These are phyloP conservation scores for Tachycineta bicolor DNA, from an alignment of 2,113 vertebrate genomes.

Conservation along the genomic window DNA sequence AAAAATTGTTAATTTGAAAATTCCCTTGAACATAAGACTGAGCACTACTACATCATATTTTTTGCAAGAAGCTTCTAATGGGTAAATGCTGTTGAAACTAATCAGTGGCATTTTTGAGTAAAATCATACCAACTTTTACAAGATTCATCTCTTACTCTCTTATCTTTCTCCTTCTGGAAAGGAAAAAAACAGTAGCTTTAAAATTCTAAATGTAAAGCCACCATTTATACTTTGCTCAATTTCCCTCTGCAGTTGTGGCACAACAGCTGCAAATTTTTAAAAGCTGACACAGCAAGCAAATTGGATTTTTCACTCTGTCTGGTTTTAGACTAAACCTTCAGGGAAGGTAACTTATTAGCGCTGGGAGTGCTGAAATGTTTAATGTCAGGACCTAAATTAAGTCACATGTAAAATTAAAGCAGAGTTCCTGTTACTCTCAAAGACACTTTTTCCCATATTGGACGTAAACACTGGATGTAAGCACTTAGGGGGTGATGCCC, in stretches of 20 bases:
- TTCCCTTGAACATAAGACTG: neutral
- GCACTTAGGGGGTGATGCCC: neutral
- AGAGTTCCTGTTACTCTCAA: neutral
- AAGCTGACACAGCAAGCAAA: neutral
- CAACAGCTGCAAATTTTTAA: neutral
- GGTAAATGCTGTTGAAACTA: neutral
- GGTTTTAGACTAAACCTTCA: neutral
- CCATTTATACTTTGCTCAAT: neutral
- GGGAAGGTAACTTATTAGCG: neutral
- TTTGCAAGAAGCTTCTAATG: neutral
- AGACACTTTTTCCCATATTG: rapidly evolving
- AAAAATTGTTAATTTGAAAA: neutral
- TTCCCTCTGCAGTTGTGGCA: neutral
- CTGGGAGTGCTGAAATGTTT: neutral
- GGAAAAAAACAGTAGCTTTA: neutral
- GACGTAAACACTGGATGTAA: neutral
- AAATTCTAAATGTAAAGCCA: neutral
- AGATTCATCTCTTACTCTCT: neutral
- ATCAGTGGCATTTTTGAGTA: neutral
- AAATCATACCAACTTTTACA: neutral
- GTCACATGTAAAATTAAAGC: neutral
- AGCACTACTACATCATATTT: neutral
- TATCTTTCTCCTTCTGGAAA: neutral
- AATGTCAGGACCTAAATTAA: neutral
- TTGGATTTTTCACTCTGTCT: neutral